phyloP scores from a whole-genome alignment of 1,140 invertebrate genomes.

The Diuraphis noxia region DNA sequence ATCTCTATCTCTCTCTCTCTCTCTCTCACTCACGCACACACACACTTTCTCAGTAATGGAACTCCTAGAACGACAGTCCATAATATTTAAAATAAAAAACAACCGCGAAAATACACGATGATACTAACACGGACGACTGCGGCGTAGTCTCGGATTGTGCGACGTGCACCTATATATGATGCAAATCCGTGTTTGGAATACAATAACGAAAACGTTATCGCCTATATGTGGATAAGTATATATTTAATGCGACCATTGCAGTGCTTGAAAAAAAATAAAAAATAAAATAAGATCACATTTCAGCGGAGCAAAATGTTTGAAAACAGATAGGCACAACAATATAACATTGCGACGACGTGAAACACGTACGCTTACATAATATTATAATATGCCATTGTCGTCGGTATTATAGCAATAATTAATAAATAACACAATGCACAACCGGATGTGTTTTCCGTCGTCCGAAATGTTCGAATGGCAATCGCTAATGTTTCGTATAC shows the following conservation, averaged over 20 bases:
- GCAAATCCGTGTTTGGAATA: neutral
- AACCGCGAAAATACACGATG: neutral
- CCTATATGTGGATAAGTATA: neutral
- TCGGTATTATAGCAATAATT: neutral
- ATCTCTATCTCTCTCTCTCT: neutral
- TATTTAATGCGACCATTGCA: neutral
- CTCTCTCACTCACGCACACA: no score
- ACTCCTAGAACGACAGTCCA: neutral
- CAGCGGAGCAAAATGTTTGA: neutral
- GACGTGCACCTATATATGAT: neutral
- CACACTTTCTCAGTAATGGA: neutral
- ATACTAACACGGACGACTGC: neutral
- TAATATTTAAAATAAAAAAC: neutral
- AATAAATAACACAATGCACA: neutral
- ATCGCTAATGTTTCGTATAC: constrained; percentile 1
- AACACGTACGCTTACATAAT: neutral
- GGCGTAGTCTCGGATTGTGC: neutral
- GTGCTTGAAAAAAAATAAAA: neutral
- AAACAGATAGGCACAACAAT: neutral
- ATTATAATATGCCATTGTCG: neutral
- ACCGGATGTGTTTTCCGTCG: neutral
- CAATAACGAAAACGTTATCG: neutral
- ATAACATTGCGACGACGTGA: neutral
- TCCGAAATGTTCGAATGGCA: neutral
- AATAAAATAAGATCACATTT: neutral